Evolutionary conservation across 2,113 vertebrate genomes (phyloP).

Genomic region (Ailurus styani): DNA sequence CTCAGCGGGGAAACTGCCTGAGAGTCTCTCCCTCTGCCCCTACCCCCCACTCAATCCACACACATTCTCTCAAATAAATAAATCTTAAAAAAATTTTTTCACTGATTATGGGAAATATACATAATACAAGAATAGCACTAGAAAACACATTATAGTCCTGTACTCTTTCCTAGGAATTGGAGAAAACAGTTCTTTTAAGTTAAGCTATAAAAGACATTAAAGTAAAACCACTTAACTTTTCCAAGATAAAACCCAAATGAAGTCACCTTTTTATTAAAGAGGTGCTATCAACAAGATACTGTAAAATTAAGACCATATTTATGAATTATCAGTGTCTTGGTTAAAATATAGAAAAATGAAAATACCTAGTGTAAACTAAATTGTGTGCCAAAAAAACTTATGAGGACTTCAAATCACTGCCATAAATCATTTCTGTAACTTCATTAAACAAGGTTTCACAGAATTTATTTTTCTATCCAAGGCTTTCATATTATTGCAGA

Average conservation of each 20-base stretch:
- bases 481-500: neutral
- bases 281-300: neutral
- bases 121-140: neutral
- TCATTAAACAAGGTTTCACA: conserved; percentile 4
- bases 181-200: neutral
- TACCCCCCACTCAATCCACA: neutral
- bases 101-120: neutral
- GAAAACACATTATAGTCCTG: neutral
- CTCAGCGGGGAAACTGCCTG: neutral
- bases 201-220: neutral
- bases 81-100: neutral
- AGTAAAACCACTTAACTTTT: conserved; percentile 10
- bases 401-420: neutral
- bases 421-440: neutral
- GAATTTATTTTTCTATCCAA: conserved; percentile 26
- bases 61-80: neutral
- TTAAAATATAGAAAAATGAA: neutral
- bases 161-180: neutral
- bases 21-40: neutral
- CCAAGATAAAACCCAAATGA: neutral
- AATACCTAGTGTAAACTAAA: conserved; percentile 1
- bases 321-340: neutral
- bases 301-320: neutral
- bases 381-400: neutral
- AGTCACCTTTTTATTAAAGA: neutral